Conservation (phyloP, 2,888 invertebrate species). For the Amphipyra tragopoginis region DNA sequence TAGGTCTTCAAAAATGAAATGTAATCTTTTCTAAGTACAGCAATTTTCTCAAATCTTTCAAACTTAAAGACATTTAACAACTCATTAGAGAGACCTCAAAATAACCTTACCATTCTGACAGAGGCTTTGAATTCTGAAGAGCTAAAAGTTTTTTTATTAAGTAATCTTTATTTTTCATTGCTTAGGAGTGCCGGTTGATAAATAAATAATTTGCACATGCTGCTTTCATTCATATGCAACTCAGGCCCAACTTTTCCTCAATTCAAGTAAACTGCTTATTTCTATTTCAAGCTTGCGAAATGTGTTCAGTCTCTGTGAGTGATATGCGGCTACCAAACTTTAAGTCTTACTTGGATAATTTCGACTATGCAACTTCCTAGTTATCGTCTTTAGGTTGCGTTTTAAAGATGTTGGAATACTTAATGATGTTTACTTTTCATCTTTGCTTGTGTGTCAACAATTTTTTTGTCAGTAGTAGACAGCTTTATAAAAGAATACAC, state of each 20-base stretch:
- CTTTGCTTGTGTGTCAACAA: no score
- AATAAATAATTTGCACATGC: slow-evolving; percentile 15
- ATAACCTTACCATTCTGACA: slow-evolving; percentile 1
- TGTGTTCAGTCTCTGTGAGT: slow-evolving; percentile 73
- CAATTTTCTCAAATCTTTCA: not conserved
- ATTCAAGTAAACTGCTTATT: slow-evolving; percentile 71
- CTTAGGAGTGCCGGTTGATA: not conserved
- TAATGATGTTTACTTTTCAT: no score
- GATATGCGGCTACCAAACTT: slow-evolving; percentile 74
- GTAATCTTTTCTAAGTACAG: not conserved
- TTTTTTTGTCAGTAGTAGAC: no score
- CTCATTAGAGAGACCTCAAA: not conserved
- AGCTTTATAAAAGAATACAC: no score
- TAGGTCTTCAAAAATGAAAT: not conserved
- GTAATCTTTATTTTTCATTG: not conserved
- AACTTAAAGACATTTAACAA: not conserved
- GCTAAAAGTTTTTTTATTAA: not conserved
- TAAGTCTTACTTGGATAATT: slow-evolving; percentile 66
- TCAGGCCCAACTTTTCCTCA: slow-evolving; percentile 27
- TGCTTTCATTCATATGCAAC: slow-evolving; percentile 27
- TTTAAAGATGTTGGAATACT: not conserved
- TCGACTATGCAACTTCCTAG: slow-evolving; percentile 47
- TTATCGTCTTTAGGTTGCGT: slow-evolving; percentile 19
- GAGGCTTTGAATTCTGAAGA: not conserved
- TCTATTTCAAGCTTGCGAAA: slow-evolving; percentile 80